These are phyloP conservation scores for Drosophila eugracilis DNA, from an alignment of 1,140 invertebrate species.

Conservation along the genomic window DNA sequence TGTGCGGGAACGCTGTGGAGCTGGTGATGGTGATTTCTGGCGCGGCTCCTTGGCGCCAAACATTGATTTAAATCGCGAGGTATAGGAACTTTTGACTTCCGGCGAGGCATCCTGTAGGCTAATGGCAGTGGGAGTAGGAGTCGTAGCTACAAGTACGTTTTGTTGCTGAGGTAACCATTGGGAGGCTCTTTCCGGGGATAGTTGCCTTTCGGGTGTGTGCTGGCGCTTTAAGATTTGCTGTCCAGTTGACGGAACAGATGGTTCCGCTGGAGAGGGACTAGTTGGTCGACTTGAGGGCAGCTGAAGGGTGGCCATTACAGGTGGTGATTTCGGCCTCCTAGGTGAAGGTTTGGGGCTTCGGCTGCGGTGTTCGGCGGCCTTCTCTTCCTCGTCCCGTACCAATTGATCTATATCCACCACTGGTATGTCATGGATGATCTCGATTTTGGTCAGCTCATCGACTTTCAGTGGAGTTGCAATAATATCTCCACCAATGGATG, in stretches of 20 bases:
- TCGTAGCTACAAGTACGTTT: not conserved
- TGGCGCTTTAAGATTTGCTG: slow-evolving; percentile 64
- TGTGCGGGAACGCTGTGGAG: slow-evolving; percentile 49
- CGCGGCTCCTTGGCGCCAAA: slow-evolving; percentile 58
- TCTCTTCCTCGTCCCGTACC: slow-evolving; percentile 57
- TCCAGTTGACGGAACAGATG: not conserved
- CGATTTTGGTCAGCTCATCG: slow-evolving; percentile 68
- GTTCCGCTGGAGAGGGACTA: slow-evolving; percentile 32
- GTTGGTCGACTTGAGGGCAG: slow-evolving; percentile 56
- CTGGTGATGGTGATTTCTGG: slow-evolving; percentile 59
- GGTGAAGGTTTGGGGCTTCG: slow-evolving; percentile 65
- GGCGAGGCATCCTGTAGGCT: slow-evolving; percentile 47
- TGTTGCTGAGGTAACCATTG: slow-evolving; percentile 40
- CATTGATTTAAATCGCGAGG: slow-evolving; percentile 74
- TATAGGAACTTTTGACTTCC: slow-evolving; percentile 68
- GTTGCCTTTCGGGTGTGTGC: slow-evolving; percentile 67
- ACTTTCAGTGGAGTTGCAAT: slow-evolving; percentile 50
- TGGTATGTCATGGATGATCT: slow-evolving; percentile 61
- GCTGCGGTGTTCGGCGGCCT: slow-evolving; percentile 68
- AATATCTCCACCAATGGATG: slow-evolving; percentile 60
- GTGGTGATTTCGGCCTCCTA: slow-evolving; percentile 64
- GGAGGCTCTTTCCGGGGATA: slow-evolving; percentile 54
- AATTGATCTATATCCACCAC: slow-evolving; percentile 70
- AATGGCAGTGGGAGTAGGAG: slow-evolving; percentile 23
- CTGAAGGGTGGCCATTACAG: slow-evolving; percentile 54